Conservation (phyloP, 2,797 vertebrate species). For the Chaetodon trifasciatus region DNA sequence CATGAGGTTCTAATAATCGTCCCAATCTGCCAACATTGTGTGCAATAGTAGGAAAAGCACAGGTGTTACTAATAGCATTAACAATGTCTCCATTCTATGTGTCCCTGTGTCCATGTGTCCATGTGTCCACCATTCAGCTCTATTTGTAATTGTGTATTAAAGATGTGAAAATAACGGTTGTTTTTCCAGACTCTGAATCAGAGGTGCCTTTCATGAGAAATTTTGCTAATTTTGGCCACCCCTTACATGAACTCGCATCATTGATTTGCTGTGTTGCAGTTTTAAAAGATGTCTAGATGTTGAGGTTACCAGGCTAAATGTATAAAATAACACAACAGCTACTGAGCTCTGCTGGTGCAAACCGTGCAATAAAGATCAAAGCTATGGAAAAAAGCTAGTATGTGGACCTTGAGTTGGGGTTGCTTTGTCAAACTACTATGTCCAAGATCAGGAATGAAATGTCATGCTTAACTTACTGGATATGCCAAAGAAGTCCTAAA, state of each 20-base stretch:
- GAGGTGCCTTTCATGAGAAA: not conserved
- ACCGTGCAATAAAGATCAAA: not conserved
- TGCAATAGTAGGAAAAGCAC: not conserved
- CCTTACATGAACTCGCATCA: not conserved
- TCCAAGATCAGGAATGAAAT: not conserved
- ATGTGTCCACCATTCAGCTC: not conserved
- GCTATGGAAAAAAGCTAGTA: not conserved
- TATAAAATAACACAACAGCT: not conserved
- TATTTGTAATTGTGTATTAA: not conserved
- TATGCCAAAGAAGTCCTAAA: no score
- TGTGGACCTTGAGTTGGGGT: not conserved
- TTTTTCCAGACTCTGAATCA: not conserved
- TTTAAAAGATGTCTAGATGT: not conserved
- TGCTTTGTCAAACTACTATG: not conserved
- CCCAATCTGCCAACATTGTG: not conserved
- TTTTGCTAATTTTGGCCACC: not conserved
- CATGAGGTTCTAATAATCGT: not conserved
- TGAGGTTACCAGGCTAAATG: not conserved
- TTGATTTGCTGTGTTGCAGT: not conserved
- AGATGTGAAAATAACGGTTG: not conserved
- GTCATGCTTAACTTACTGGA: not conserved
- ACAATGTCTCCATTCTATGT: not conserved
- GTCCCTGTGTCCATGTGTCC: not conserved
- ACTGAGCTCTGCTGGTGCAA: not conserved
- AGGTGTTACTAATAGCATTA: not conserved